Evolutionary conservation across 2,888 invertebrate genomes (phyloP), one percentile per base, ranked within the genome.

Genomic region (Ferrisia virgata): DNA sequence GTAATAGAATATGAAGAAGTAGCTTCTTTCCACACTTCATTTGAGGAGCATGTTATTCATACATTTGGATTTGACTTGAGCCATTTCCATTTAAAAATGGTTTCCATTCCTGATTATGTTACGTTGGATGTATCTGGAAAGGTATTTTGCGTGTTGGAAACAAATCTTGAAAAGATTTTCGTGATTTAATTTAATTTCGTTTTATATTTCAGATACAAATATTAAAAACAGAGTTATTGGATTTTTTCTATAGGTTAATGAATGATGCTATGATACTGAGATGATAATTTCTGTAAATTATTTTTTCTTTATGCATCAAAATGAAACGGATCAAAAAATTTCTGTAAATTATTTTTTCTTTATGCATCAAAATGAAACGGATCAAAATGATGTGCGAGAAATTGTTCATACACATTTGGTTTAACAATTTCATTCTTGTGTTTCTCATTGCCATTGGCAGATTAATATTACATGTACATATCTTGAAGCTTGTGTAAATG

Each of bases 81-180:
- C 40, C 72, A 76, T 76, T 83, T 43, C n/a, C 83, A 76, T 43
- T 31, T 83, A 25, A 83, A 83, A 76, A 39, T 31, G n/a, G 40
- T 83, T 76, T 40, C 76, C 1, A 84, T 85, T 0, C 84, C 85
- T 3, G 82, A 84, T n/a, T 58, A 82, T 31, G 58, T 84, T 39
- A 82, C 82, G 2, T 40, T 85, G 28, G 79, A 84, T 58, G 31
- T 81, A 72, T 83, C 83, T 39, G 85, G 85, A 82, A 85, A 85
- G 78, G 85, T 85, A 25, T 43, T 31, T 40, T 53, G 22, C 79
- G 36, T 69, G 22, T 33, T 33, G 15, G 13, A 15, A 18, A 31
- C 22, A 31, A 72, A 15, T 53, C 3, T 47, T 9, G 13, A 0
- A 18, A n/a, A 0, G 18, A 22, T 22, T 53, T 40, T 13, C 1